Evolutionary conservation across 1,140 invertebrate species (phyloP), one percentile per base, ranked within the genome.

Genomic region (Aphidius gifuensis): DNA sequence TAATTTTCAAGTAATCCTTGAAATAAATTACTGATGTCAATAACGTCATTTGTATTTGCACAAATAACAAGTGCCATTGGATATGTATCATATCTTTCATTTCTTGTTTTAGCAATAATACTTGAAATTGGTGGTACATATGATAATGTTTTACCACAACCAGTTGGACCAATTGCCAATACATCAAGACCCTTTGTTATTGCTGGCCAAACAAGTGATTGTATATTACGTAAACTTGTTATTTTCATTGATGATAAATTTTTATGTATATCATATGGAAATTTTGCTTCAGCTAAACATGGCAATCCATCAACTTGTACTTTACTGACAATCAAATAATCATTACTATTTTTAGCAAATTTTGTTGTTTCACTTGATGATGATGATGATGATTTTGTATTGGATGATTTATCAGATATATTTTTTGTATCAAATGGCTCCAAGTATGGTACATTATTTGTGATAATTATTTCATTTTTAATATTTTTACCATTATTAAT

Each of bases 131-230:
- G 71, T 57, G 79, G 58, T 51, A 65, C 60, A 51, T 77, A 79
- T 40, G 74, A 77, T 54, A 69, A 59, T 9, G 80, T 78, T 71
- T 82, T 82, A 32, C 80, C 79, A 54, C 66, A 69, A 5, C 62
- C 53, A 5, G 67, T 60, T n/a, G 76, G 58, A 61, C 72, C 72
- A 39, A 82, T 67, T 23, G 74, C 72, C 38, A 77, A 55, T 8
- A 76, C 69, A 53, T 75, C 71, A 9, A 75, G 59, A 5, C 73
- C 72, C 46, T 72, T 71, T 16, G 66, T 69, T 50, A 82, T 73
- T 11, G 80, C 79, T 51, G 81, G 78, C 76, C 76, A 82, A 23
- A 79, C 74, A 50, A 80, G 77, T 7, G 71, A 72, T 45, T 82
- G 79, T 54, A 82, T 72, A 60, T 64, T 71, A 58, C 67, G 40